Evolutionary conservation across 2,888 invertebrate species (phyloP).

Genomic region (Calephelis perditalis): DNA sequence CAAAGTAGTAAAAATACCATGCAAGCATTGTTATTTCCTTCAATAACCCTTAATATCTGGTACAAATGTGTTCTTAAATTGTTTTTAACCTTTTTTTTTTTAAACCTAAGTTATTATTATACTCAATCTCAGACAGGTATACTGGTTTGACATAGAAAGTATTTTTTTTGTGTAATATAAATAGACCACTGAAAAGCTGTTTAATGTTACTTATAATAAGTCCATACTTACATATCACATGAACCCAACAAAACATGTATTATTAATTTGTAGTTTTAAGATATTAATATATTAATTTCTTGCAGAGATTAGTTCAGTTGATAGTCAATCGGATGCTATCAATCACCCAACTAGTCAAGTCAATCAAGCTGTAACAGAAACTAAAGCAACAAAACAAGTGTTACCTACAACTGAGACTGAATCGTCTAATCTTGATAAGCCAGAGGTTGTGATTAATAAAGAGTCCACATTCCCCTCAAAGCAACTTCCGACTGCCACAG

Average conservation of each 20-base stretch:
- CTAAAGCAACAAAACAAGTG: slow-evolving; percentile 38
- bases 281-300: slow-evolving; percentile 32
- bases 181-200: neutral
- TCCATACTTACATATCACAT: neutral
- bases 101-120: too few relatives aligned
- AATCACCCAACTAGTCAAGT: slow-evolving; percentile 64
- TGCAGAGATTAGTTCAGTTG: slow-evolving; percentile 67
- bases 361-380: slow-evolving; percentile 46
- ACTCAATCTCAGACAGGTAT: too few relatives aligned
- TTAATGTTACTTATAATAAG: neutral
- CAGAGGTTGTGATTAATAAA: slow-evolving; percentile 42
- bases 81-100: too few relatives aligned
- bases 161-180: too few relatives aligned
- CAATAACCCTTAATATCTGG: too few relatives aligned
- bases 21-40: too few relatives aligned
- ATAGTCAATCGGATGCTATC: slow-evolving; percentile 59
- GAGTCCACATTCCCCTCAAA: slow-evolving; percentile 40
- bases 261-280: neutral
- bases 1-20: too few relatives aligned
- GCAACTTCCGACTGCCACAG: slow-evolving; percentile 52
- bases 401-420: slow-evolving; percentile 40
- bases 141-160: too few relatives aligned
- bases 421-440: slow-evolving; percentile 35
- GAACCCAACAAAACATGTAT: neutral
- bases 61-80: too few relatives aligned